A percentile compares a stretch with the other conserved stretches of the same genome.
These are phyloP conservation scores for Morpho deidamia DNA, from an alignment of 2,888 invertebrate genomes.

Conservation along the genomic window DNA sequence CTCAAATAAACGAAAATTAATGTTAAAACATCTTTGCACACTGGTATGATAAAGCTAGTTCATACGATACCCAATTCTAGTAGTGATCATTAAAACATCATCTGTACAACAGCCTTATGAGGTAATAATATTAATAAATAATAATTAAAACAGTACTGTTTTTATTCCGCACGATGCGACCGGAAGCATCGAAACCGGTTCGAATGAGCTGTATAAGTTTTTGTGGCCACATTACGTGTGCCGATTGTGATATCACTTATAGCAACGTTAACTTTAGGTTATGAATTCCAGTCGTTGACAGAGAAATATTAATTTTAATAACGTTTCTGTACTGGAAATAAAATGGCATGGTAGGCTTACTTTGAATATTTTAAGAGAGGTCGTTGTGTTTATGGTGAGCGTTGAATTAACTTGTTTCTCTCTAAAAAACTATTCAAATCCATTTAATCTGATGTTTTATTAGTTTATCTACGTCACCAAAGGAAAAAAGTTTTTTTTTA, in stretches of 20 bases:
- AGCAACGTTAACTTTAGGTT: constrained; percentile 9
- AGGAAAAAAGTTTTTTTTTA: no score
- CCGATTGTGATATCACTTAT: constrained; percentile 24
- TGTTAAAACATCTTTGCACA: no score
- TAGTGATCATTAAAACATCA: no score
- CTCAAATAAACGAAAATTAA: no score
- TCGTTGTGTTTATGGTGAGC: background rate
- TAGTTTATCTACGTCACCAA: no score
- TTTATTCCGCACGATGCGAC: constrained; percentile 17
- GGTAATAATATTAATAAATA: background rate
- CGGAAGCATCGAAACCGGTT: constrained; percentile 25
- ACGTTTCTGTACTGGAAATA: background rate
- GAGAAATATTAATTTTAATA: constrained; percentile 13
- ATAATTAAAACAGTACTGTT: constrained; percentile 16
- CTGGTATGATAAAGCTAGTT: no score
- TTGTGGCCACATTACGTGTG: constrained; percentile 26
- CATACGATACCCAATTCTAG: no score
- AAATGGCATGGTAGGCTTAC: background rate
- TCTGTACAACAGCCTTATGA: background rate
- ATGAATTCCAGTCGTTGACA: constrained; percentile 17
- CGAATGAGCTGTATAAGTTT: constrained; percentile 24
- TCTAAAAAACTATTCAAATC: background rate
- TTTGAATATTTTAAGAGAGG: constrained; percentile 4
- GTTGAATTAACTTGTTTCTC: background rate
- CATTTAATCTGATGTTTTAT: no score